These are phyloP conservation scores for Beaufortia kweichowensis DNA, from an alignment of 2,113 vertebrate species.

Conservation along the genomic window DNA sequence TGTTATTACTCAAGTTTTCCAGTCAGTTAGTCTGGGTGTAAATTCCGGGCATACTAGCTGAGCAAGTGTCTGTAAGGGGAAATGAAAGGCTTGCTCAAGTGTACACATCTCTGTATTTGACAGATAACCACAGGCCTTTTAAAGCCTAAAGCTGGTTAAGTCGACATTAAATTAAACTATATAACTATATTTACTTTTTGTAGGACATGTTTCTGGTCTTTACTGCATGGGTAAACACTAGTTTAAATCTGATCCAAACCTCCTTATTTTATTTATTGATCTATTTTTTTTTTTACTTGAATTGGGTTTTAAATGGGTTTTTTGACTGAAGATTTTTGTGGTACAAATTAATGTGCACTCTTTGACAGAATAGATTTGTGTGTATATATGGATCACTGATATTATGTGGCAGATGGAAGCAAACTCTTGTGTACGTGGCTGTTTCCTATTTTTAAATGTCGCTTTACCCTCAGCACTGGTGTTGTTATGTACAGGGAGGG, in stretches of 20 bases:
- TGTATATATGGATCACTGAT: background rate
- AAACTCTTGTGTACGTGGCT: slow-evolving; percentile 19
- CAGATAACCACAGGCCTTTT: background rate
- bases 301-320: too few species aligned
- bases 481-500: slow-evolving; percentile 41
- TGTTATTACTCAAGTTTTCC: slow-evolving; percentile 55
- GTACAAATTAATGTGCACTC: too few species aligned
- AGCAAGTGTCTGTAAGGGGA: slow-evolving; percentile 32
- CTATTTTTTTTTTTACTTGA: too few species aligned
- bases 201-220: too few species aligned
- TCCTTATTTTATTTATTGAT: too few species aligned
- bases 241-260: too few species aligned
- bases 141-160: background rate
- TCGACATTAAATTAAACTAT: too few species aligned
- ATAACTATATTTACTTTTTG: too few species aligned
- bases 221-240: too few species aligned
- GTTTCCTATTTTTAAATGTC: slow-evolving; percentile 45
- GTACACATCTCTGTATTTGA: slow-evolving; percentile 17
- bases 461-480: slow-evolving; percentile 28
- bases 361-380: too few species aligned
- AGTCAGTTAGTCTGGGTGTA: slow-evolving; percentile 53
- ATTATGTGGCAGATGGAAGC: background rate
- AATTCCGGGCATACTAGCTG: slow-evolving; percentile 47
- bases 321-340: too few species aligned
- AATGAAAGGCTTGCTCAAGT: slow-evolving; percentile 45